Percentiles rank a stretch among this genome's conserved stretches.
phyloP scores from a whole-genome alignment of 2,888 invertebrate genomes.

The Torymus auratus region DNA sequence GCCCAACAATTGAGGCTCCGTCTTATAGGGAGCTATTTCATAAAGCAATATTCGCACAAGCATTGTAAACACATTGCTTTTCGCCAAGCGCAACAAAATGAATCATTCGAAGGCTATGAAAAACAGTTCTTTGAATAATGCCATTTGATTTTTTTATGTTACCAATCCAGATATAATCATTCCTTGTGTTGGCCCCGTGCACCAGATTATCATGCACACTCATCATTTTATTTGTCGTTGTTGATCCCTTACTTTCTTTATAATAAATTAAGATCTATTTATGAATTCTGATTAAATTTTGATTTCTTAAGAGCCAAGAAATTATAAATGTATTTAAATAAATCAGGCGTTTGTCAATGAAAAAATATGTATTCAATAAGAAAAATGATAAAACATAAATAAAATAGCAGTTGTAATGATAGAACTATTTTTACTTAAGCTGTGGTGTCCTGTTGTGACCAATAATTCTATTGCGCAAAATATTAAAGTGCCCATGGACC shows the following conservation, averaged over 20 bases:
- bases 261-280: neutral
- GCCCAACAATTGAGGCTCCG: conserved; percentile 18
- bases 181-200: conserved; percentile 41
- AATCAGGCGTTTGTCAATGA: too few species aligned
- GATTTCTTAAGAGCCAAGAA: conserved; percentile 19
- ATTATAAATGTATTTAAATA: neutral
- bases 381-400: conserved; percentile 12
- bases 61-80: conserved; percentile 42
- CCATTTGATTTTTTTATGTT: neutral
- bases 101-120: conserved; percentile 40
- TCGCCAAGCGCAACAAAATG: conserved; percentile 51
- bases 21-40: conserved; percentile 44
- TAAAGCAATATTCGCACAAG: conserved; percentile 39
- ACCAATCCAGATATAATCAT: conserved; percentile 19
- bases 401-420: conserved; percentile 38
- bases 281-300: neutral
- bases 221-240: conserved; percentile 37
- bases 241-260: conserved; percentile 18
- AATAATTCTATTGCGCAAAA: conserved; percentile 84
- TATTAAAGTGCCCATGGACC: conserved; percentile 86
- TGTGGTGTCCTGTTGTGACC: conserved; percentile 73
- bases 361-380: too few species aligned
- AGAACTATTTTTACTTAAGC: conserved; percentile 65
- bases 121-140: conserved; percentile 28
- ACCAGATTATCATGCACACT: conserved; percentile 34